Conservation (phyloP, 1,140 invertebrate genomes). For the Caenorhabditis latens region DNA sequence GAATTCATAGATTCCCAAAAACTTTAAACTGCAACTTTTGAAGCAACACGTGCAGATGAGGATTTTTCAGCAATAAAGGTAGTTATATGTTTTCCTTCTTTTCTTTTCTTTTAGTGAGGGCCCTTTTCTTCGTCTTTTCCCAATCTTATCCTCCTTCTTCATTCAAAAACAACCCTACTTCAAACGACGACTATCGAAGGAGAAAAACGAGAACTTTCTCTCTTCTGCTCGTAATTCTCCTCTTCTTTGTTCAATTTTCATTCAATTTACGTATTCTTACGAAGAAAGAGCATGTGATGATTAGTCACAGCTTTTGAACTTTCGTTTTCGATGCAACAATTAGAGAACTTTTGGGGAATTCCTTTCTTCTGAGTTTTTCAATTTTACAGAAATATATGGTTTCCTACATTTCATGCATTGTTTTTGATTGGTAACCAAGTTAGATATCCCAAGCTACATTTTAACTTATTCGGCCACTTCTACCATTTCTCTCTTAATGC, state of each 20-base stretch:
- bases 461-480: no score
- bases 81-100: slow-evolving; percentile 35
- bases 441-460: no score
- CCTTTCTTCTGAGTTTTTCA: no score
- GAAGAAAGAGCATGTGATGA: not conserved
- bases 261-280: not conserved
- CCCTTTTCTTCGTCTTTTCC: not conserved
- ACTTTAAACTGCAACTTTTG: no score
- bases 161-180: slow-evolving; percentile 48
- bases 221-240: not conserved
- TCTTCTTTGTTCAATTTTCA: slow-evolving; percentile 35
- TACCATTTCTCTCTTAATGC: no score
- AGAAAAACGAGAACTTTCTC: not conserved
- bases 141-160: slow-evolving; percentile 32
- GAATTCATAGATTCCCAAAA: no score
- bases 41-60: not conserved
- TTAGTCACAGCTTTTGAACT: slow-evolving; percentile 13
- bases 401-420: not conserved
- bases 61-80: slow-evolving; percentile 9
- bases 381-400: no score
- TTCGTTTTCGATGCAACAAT: not conserved
- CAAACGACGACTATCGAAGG: not conserved
- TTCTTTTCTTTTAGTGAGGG: not conserved
- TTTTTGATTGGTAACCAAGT: no score
- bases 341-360: not conserved